Conservation (phyloP, 2,797 vertebrate species). For the Tapirus indicus region DNA sequence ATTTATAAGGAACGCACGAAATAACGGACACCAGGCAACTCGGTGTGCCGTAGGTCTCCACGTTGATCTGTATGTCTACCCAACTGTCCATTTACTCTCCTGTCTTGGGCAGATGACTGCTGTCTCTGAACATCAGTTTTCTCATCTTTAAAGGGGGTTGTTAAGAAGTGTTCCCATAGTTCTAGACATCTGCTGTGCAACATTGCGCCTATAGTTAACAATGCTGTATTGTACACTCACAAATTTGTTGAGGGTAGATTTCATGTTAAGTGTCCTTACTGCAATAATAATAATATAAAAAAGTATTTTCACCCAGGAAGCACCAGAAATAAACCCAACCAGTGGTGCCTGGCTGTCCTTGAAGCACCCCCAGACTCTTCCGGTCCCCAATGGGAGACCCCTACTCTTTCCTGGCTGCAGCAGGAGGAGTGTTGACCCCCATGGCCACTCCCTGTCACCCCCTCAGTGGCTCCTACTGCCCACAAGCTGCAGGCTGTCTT, state of each 20-base stretch:
- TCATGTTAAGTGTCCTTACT: neutral
- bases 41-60: fast-evolving
- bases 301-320: neutral
- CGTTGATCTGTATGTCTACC: fast-evolving
- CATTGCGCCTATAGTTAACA: neutral
- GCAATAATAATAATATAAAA: no score
- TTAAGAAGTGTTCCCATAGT: neutral
- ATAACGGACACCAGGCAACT: fast-evolving
- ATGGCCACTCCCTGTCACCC: neutral
- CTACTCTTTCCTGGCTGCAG: neutral
- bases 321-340: neutral
- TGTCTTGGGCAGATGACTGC: no score
- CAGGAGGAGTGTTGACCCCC: neutral
- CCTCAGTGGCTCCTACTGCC: neutral
- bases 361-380: neutral
- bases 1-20: fast-evolving
- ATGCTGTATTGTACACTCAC: no score
- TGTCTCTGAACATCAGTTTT: neutral
- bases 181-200: neutral
- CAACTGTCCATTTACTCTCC: neutral
- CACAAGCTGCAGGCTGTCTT: neutral
- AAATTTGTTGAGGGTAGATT: neutral
- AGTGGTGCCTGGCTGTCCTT: no score
- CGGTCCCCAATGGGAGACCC: neutral
- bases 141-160: neutral